Conservation (phyloP, 2,113 vertebrate genomes). For the Astur gentilis region DNA sequence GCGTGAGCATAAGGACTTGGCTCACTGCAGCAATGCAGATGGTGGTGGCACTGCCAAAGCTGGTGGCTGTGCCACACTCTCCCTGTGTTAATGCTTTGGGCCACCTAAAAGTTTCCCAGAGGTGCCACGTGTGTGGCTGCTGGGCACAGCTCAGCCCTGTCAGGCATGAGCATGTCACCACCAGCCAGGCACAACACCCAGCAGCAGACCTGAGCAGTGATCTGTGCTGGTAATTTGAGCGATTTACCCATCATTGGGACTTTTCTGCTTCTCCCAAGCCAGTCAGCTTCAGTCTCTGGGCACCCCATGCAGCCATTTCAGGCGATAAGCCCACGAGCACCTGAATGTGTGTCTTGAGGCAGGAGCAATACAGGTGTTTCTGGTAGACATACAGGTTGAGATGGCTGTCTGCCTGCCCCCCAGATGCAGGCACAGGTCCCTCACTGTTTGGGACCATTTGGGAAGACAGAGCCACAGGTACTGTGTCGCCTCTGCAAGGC, state of each 20-base stretch:
- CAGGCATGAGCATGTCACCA: rapidly evolving
- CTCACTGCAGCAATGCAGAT: neutral
- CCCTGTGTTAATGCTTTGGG: neutral
- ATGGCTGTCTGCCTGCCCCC: neutral
- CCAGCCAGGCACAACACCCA: too few relatives aligned
- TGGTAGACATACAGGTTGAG: neutral
- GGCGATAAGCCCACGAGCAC: rapidly evolving
- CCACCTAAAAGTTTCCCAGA: neutral
- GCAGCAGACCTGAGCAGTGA: too few relatives aligned
- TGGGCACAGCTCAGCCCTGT: neutral
- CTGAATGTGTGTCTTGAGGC: neutral
- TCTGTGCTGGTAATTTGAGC: neutral
- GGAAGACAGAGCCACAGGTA: neutral
- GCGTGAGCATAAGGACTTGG: rapidly evolving
- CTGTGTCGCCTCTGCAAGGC: too few relatives aligned
- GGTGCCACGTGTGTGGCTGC: rapidly evolving
- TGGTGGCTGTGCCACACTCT: neutral
- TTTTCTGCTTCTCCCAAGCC: neutral
- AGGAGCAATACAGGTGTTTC: neutral
- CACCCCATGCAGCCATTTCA: rapidly evolving
- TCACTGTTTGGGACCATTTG: neutral
- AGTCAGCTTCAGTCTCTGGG: rapidly evolving
- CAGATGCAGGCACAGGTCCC: rapidly evolving
- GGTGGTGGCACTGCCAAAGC: neutral
- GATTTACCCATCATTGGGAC: neutral